Percentiles rank a stretch among this genome's conserved stretches.
These are phyloP conservation scores for Eciton burchellii DNA, from an alignment of 1,140 invertebrate species.

Conservation along the genomic window DNA sequence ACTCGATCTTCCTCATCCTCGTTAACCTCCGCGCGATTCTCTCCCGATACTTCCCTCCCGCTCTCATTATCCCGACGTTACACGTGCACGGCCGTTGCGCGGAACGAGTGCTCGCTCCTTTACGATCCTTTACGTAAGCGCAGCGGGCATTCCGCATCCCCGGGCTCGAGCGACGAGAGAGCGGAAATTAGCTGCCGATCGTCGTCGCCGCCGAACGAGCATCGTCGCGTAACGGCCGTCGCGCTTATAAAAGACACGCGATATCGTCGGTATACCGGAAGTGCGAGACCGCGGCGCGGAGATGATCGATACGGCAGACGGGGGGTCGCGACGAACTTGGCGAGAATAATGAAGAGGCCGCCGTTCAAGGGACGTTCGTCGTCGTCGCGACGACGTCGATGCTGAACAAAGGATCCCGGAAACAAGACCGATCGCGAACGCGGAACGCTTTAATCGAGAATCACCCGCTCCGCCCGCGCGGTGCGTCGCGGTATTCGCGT, in stretches of 20 bases:
- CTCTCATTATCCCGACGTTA: slow-evolving; percentile 49
- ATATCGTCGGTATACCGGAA: slow-evolving; percentile 21
- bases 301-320: slow-evolving; percentile 26
- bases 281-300: not conserved
- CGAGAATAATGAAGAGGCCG: slow-evolving; percentile 27
- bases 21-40: slow-evolving; percentile 61
- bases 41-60: slow-evolving; percentile 14
- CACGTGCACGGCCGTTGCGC: not conserved
- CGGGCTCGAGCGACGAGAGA: slow-evolving; percentile 19
- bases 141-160: slow-evolving; percentile 16
- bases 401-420: slow-evolving; percentile 13
- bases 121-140: slow-evolving; percentile 31
- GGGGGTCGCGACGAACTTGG: not conserved
- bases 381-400: not conserved
- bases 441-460: slow-evolving; percentile 17
- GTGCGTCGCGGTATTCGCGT: not conserved
- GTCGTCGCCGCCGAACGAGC: slow-evolving; percentile 1
- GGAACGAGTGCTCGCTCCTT: slow-evolving; percentile 23
- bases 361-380: slow-evolving; percentile 2
- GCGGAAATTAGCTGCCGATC: slow-evolving; percentile 46
- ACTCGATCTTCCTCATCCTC: slow-evolving; percentile 46
- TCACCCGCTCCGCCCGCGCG: not conserved
- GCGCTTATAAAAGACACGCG: slow-evolving; percentile 42
- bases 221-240: slow-evolving; percentile 22
- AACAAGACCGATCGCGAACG: slow-evolving; percentile 19